Conservation (phyloP, 2,797 vertebrate genomes). For the Synaphobranchus kaupii region DNA sequence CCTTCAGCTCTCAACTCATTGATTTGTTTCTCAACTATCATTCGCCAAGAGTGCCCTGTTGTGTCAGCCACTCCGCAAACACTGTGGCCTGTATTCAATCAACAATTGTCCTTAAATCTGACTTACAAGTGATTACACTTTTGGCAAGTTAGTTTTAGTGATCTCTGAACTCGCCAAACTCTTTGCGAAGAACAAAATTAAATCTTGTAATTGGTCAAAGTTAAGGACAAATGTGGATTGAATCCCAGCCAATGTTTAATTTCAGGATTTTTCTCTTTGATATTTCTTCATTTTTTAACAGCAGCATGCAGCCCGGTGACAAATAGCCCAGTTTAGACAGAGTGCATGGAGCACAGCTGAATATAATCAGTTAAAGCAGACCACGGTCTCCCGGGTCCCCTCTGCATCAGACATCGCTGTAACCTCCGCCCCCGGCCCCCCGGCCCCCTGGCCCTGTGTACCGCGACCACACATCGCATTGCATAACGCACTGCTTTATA, state of each 20-base stretch:
- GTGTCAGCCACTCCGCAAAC: not conserved
- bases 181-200: not conserved
- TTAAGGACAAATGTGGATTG: not conserved
- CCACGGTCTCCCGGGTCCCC: not conserved
- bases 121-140: too few relatives aligned
- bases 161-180: not conserved
- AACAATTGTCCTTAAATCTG: too few relatives aligned
- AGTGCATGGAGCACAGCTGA: not conserved
- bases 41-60: not conserved
- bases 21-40: not conserved
- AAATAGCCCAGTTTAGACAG: not conserved
- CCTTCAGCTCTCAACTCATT: not conserved
- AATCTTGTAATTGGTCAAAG: not conserved
- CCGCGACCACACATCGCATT: conserved; percentile 3
- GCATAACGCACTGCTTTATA: conserved; percentile 28
- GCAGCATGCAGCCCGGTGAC: not conserved
- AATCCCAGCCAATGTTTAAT: not conserved
- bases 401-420: not conserved
- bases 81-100: too few relatives aligned
- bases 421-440: not conserved
- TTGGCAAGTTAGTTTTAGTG: too few relatives aligned
- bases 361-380: not conserved
- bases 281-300: not conserved
- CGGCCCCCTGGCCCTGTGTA: not conserved
- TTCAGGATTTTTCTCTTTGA: not conserved